phyloP scores from a whole-genome alignment of 2,113 vertebrate genomes.

The Anseranas semipalmata region DNA sequence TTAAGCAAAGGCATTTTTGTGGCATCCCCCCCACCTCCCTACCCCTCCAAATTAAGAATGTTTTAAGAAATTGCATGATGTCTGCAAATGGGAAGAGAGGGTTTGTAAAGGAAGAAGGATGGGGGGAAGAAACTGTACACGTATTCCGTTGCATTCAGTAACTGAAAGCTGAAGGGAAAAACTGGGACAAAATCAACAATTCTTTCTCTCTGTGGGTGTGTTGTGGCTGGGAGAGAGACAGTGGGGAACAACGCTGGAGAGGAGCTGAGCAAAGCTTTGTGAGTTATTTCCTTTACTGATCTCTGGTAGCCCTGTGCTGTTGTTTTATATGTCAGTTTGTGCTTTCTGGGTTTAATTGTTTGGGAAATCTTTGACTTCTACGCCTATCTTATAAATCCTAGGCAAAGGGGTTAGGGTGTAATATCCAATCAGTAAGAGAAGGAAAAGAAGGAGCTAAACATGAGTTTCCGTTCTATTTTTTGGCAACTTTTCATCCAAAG shows the following conservation, averaged over 20 bases:
- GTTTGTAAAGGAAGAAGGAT: not conserved
- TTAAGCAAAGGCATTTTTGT: not conserved
- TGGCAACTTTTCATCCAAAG: not conserved
- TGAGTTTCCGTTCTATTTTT: not conserved
- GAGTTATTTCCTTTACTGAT: not conserved
- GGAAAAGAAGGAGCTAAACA: not conserved
- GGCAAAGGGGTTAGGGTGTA: not conserved
- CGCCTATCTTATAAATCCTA: not conserved
- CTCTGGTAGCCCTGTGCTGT: not conserved
- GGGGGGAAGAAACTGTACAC: not conserved
- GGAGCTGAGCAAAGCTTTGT: not conserved
- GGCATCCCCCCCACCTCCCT: no score
- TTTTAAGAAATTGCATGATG: not conserved
- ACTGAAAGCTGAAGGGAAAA: not conserved
- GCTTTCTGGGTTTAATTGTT: not conserved
- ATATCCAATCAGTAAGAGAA: not conserved
- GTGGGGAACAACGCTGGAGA: not conserved
- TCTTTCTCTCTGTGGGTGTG: rapidly evolving
- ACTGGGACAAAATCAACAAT: not conserved
- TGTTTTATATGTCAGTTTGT: not conserved
- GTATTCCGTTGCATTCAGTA: not conserved
- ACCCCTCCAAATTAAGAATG: not conserved
- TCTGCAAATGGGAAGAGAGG: not conserved
- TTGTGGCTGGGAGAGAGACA: not conserved
- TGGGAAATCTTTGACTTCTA: not conserved